Evolutionary conservation across 2,888 invertebrate genomes (phyloP).

Genomic region (Pasiphila rectangulata): DNA sequence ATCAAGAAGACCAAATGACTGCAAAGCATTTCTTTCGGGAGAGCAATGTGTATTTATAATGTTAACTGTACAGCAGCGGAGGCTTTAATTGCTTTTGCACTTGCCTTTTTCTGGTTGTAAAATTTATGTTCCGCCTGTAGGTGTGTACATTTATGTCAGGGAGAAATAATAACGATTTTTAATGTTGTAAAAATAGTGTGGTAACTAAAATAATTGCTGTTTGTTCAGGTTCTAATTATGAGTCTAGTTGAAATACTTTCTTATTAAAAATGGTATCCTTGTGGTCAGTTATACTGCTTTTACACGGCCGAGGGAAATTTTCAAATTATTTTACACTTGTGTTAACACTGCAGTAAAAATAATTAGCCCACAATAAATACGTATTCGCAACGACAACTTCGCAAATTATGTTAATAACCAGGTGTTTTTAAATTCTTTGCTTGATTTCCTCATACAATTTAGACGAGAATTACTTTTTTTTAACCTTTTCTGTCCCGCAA

Average conservation of each 20-base stretch:
- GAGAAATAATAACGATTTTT: constrained; percentile 24
- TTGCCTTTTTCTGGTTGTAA: constrained; percentile 24
- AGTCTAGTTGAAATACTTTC: neutral
- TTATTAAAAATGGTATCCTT: no score
- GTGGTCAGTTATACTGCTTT: no score
- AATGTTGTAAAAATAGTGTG: constrained; percentile 32
- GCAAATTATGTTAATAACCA: no score
- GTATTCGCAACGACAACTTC: neutral
- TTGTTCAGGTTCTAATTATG: neutral
- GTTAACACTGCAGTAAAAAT: neutral
- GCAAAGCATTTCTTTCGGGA: constrained; percentile 23
- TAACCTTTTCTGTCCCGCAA: no score
- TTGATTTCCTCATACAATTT: no score
- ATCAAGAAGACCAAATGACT: constrained; percentile 25
- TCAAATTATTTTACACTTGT: neutral
- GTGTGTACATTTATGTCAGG: constrained; percentile 23
- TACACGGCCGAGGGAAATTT: no score
- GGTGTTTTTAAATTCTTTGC: no score
- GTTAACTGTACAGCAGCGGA: constrained; percentile 22
- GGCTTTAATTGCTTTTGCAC: constrained; percentile 28
- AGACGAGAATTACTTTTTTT: no score
- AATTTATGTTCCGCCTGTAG: constrained; percentile 26
- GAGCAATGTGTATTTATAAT: constrained; percentile 26
- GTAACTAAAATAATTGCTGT: constrained; percentile 21
- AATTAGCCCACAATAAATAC: neutral